Conservation (phyloP, 2,797 vertebrate genomes). For the Galago senegalensis region DNA sequence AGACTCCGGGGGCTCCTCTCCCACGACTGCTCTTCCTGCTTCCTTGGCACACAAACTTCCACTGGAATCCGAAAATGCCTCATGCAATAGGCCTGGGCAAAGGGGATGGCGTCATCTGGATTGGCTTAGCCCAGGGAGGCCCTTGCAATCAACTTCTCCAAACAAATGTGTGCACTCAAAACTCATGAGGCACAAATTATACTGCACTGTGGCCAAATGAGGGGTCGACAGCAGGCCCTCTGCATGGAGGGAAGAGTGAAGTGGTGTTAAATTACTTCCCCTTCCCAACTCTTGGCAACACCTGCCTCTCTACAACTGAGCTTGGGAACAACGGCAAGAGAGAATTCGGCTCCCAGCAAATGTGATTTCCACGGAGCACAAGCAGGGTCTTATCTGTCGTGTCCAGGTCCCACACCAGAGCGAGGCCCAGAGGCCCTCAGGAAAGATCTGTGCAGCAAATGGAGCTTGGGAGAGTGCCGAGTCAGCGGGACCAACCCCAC, state of each 20-base stretch:
- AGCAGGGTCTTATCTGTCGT: not conserved
- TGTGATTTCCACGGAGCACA: not conserved
- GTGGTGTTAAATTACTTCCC: too few relatives aligned
- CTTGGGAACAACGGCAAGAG: not conserved
- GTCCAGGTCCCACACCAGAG: too few relatives aligned
- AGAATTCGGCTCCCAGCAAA: not conserved
- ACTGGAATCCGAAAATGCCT: not conserved
- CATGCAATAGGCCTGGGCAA: not conserved
- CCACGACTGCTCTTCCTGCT: not conserved
- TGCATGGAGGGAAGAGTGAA: not conserved
- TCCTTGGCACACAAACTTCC: not conserved
- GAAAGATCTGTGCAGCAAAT: not conserved
- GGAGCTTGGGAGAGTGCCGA: not conserved
- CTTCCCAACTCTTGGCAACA: not conserved
- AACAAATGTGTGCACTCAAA: too few relatives aligned
- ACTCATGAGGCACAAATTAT: not conserved
- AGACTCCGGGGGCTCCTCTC: not conserved
- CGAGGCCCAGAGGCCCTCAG: not conserved
- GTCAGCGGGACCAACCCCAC: not conserved
- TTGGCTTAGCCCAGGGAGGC: not conserved
- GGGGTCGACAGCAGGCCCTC: not conserved
- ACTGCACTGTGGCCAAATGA: not conserved
- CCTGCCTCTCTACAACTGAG: not conserved
- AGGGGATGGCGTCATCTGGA: not conserved
- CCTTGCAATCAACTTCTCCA: not conserved